phyloP scores from a whole-genome alignment of 2,888 invertebrate genomes.

The Pandemis cinnamomeana region DNA sequence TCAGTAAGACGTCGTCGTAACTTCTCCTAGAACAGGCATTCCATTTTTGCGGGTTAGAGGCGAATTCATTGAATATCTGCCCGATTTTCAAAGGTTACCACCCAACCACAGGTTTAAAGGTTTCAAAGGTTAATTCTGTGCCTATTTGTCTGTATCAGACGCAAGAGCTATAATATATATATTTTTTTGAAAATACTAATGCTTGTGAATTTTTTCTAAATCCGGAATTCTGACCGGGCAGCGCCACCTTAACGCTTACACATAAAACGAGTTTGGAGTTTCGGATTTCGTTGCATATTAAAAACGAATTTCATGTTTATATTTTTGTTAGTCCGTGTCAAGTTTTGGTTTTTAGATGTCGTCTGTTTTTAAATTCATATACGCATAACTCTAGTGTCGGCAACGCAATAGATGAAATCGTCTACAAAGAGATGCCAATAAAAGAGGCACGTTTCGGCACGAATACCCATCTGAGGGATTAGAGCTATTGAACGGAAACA shows the following conservation, averaged over 20 bases:
- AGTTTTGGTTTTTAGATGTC: conserved; percentile 21
- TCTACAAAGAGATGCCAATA: conserved; percentile 77
- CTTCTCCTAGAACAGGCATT: too few relatives aligned
- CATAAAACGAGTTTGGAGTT: conserved; percentile 70
- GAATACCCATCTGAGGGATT: conserved; percentile 81
- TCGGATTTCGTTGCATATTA: conserved; percentile 79
- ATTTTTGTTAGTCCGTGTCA: conserved; percentile 7
- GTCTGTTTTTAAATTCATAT: conserved; percentile 27
- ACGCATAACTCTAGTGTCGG: background rate
- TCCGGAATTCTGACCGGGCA: background rate
- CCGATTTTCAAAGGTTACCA: too few relatives aligned
- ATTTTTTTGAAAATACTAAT: background rate
- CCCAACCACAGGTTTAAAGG: too few relatives aligned
- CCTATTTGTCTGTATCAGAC: background rate
- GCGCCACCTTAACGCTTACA: background rate
- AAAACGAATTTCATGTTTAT: conserved; percentile 73
- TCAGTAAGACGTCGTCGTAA: too few relatives aligned
- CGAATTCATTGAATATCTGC: too few relatives aligned
- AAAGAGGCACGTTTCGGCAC: conserved; percentile 79
- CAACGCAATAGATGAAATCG: conserved; percentile 58
- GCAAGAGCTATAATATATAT: too few relatives aligned
- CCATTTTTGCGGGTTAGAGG: too few relatives aligned
- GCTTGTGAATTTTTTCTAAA: background rate
- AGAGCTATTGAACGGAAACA: conserved; percentile 81
- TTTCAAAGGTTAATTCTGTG: background rate